Conservation (phyloP, 2,113 vertebrate genomes). For the Nematolebias whitei region DNA sequence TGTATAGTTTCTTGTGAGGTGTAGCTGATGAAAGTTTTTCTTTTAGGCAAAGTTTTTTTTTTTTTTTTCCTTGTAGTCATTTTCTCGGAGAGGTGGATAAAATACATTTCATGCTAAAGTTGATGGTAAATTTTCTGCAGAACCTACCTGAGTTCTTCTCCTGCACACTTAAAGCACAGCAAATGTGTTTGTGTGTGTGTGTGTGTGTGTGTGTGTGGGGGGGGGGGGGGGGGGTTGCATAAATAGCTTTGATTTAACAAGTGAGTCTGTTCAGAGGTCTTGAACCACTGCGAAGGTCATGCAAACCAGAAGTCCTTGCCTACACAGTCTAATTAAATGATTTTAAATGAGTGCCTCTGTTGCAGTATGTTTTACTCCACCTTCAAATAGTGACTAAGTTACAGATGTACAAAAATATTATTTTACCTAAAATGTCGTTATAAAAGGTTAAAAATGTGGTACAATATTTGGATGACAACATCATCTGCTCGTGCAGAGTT, state of each 20-base stretch:
- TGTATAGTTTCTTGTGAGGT: no score
- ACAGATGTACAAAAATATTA: background rate
- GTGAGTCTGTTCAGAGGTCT: constrained; percentile 8
- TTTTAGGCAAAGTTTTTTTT: no score
- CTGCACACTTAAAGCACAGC: background rate
- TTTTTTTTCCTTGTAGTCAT: no score
- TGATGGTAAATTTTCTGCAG: background rate
- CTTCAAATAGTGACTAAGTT: background rate
- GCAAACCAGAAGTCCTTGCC: background rate
- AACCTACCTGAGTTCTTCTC: background rate
- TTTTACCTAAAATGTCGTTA: background rate
- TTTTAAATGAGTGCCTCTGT: background rate
- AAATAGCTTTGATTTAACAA: constrained; percentile 20
- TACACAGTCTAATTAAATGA: background rate
- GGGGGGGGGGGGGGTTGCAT: no score
- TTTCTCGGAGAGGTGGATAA: no score
- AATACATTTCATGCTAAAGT: background rate
- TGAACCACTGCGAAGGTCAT: constrained; percentile 1
- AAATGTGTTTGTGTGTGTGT: background rate
- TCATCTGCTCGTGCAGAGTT: background rate
- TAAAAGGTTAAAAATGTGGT: background rate
- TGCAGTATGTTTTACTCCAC: no score
- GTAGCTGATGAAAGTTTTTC: no score
- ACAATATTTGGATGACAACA: no score
- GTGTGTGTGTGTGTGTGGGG: background rate